Percentiles rank a stretch among this genome's conserved stretches.
phyloP scores from a whole-genome alignment of 1,140 invertebrate genomes.

The Arion vulgaris region DNA sequence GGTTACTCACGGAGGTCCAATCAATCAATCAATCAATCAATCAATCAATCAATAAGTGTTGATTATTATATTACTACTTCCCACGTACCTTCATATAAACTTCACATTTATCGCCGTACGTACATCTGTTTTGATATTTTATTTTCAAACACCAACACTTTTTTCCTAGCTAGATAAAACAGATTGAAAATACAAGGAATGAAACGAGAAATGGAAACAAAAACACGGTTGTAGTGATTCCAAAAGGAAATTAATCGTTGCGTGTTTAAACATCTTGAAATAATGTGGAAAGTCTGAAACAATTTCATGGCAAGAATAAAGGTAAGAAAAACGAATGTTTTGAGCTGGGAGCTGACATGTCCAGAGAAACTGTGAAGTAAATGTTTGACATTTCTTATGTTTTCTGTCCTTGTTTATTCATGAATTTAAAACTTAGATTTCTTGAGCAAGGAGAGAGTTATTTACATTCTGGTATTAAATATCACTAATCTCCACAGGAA shows the following conservation, averaged over 20 bases:
- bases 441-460: not conserved
- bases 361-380: not conserved
- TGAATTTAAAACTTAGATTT: not conserved
- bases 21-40: no score
- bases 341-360: not conserved
- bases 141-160: no score
- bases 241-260: not conserved
- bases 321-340: not conserved
- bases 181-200: no score
- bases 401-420: not conserved
- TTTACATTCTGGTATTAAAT: not conserved
- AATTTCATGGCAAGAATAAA: not conserved
- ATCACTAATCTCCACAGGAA: not conserved
- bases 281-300: not conserved
- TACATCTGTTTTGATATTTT: no score
- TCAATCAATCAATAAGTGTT: no score
- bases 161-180: no score
- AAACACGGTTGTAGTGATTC: no score
- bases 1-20: no score
- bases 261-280: conserved; percentile 1
- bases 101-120: no score
- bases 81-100: no score
- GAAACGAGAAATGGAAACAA: no score
- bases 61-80: no score
- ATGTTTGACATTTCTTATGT: conserved; percentile 5